Evolutionary conservation across 2,113 vertebrate genomes (phyloP), one percentile per base, ranked within the genome.

Genomic region (Phyllopteryx taeniolatus): DNA sequence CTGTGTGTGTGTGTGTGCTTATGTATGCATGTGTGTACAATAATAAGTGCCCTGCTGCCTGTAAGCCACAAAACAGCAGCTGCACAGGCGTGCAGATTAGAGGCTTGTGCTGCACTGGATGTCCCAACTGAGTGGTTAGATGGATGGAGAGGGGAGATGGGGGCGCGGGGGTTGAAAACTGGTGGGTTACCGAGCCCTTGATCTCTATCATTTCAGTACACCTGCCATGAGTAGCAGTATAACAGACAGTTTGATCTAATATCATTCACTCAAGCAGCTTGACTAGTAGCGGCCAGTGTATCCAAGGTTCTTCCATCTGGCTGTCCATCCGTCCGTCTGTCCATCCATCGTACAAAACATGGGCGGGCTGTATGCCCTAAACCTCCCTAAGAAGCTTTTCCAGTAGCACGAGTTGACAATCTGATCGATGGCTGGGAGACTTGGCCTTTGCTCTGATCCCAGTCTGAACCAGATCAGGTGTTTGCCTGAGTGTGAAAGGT

Each of bases 21-120:
- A 73, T 67, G 76, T 65, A 73, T 79, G 75, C 60, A 77, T 85
- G 75, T 87, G 80, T 82, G 86, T 81, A 86, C 90, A 90, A 91
- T 94, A 93, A 94, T 93, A 90, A 93, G 88, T 90, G 87, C 91
- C 90, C 92, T 90, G 87, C 80, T 83, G 88, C 81, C 89, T 90
- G 87, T 86, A 77, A 89, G 87, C 90, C 90, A 85, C 90, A 90
- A 88, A 76, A 82, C 86, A 90, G 90, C 92, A 91, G 91, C 91
- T 92, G 90, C 88, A 90, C 85, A 70, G 83, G 76, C 74, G 78
- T 77, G 82, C 87, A 92, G 92, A 93, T 93, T 93, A 93, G 89
- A 93, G 91, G 85, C 91, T 85, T 89, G 88, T 67, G 68, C 83
- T 91, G 85, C 71, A 84, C 87, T 89, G 79, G 80, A 80, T 85